Base-by-base conservation (phyloP, 2,797 vertebrate genomes). In the Danio kyathit region DNA sequence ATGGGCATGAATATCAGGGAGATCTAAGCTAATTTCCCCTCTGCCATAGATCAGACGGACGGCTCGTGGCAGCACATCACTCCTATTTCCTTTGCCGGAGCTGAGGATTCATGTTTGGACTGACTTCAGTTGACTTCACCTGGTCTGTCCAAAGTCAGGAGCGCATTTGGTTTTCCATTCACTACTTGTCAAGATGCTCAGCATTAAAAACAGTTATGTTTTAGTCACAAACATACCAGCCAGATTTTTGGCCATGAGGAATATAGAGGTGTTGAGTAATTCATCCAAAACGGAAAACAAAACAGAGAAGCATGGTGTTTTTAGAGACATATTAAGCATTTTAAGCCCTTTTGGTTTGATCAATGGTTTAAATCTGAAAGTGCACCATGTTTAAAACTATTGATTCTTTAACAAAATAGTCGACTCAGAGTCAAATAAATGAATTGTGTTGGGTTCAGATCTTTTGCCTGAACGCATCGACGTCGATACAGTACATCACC, bases 21-120 rank as follows among this genome's bases (percentile, higher is more conserved):
- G 73, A 83, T 82, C 72, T 80, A 40, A 70, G 70, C 46, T 65
- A 46, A 46, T 79, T 73, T 48, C 57, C 70, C 44, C 8, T 29
- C 76, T 76, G 54, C 73, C 63, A 64, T 71, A 80, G 76, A 84
- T 84, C 86, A 80, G 59, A 87, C 40, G 65, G 51, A 74, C 51
- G 29, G 52, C 77, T 54, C 69, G 40, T 82, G 76, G 73, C 81
- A 71, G 10, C 71, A 85, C 61, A 79, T 78, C 80, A 76, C 71
- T 63, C 64, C 57, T 2, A 17, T 14, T 65, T 60, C 65, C 21
- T 43, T 63, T 80, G 79, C 81, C 59, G 21, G 61, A 52, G 79
- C 67, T 63, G 43, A 61, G 40, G 19, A 59, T 65, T 81, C 52
- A 63, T 60, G 64, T 76, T 75, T 86, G 85, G 73, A 84, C 17